A percentile compares a stretch with the other conserved stretches of the same genome.
Conservation (phyloP, 23 tunicate genomes). For the Trididemnum miniatum region DNA sequence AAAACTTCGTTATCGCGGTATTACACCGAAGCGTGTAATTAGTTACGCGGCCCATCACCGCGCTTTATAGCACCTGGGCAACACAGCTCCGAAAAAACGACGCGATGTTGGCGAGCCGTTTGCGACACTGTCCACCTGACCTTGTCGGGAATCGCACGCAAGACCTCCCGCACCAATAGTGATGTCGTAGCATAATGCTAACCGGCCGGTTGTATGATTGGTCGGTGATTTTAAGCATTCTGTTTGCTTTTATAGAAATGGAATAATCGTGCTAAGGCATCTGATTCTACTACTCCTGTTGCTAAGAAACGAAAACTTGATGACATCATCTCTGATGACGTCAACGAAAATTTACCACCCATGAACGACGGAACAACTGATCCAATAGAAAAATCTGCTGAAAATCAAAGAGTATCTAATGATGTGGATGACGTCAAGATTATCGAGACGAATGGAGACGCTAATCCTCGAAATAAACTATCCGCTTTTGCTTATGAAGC, state of each 20-base stretch:
- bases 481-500: constrained; percentile 23
- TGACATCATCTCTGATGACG: constrained; percentile 18
- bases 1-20: too few relatives aligned
- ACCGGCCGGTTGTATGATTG: too few relatives aligned
- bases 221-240: too few relatives aligned
- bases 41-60: too few relatives aligned
- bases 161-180: too few relatives aligned
- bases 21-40: too few relatives aligned
- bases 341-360: constrained; percentile 17
- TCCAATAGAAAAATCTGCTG: background rate
- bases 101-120: too few relatives aligned
- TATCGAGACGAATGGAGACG: background rate
- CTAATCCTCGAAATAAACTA: background rate
- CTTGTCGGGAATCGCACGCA: too few relatives aligned
- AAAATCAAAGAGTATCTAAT: background rate
- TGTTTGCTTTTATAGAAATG: constrained; percentile 34
- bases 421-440: background rate
- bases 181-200: too few relatives aligned
- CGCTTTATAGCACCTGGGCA: too few relatives aligned
- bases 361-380: background rate
- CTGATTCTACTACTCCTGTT: background rate
- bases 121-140: too few relatives aligned
- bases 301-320: constrained; percentile 33
- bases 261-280: constrained; percentile 39
- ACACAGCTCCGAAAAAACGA: too few relatives aligned